phyloP scores from a whole-genome alignment of 2,888 invertebrate genomes.

The Andrena marginata region DNA sequence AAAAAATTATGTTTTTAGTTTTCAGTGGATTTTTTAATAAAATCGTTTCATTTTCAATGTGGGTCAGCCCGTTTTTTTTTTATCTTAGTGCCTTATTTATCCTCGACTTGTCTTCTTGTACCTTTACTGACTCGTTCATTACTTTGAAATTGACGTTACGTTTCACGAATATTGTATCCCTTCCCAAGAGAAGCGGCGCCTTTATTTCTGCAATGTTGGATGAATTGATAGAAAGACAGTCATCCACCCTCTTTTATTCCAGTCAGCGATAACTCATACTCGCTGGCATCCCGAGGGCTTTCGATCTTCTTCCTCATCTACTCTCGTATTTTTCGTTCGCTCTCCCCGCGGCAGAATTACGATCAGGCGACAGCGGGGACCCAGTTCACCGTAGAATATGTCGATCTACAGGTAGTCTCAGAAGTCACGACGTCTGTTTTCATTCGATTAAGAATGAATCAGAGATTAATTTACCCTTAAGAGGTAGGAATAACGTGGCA shows the following conservation, averaged over 20 bases:
- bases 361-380: constrained; percentile 51
- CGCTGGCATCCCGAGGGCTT: constrained; percentile 52
- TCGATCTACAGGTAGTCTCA: constrained; percentile 45
- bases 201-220: constrained; percentile 57
- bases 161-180: constrained; percentile 13
- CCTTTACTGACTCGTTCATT: not conserved
- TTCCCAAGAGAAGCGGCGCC: constrained; percentile 24
- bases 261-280: constrained; percentile 60
- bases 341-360: constrained; percentile 51
- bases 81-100: no score
- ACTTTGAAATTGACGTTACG: constrained; percentile 20
- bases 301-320: constrained; percentile 63
- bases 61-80: no score
- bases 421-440: not conserved
- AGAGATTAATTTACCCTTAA: no score
- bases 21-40: no score
- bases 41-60: no score
- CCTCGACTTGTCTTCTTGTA: not conserved
- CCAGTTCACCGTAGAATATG: constrained; percentile 37
- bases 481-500: no score
- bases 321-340: constrained; percentile 46
- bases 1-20: no score
- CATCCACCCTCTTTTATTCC: constrained; percentile 61
- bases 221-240: constrained; percentile 65
- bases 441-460: no score